Evolutionary conservation across 2,113 vertebrate genomes (phyloP).

Genomic region (Furnarius figulus): DNA sequence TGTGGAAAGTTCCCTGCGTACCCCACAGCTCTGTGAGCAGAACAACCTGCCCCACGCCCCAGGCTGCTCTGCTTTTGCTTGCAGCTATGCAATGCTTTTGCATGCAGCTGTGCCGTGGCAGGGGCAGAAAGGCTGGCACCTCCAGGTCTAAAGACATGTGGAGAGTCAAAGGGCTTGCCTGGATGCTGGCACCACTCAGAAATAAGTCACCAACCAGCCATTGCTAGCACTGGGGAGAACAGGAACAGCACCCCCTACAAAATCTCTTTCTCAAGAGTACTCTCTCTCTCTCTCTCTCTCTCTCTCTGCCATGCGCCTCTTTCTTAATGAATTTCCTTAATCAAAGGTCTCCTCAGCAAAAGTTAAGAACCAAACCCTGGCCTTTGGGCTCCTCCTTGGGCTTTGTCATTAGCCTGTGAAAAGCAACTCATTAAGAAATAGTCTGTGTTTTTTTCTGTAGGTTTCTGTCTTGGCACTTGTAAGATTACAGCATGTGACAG

Average conservation of each 20-base stretch:
- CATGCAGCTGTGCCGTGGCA: not conserved
- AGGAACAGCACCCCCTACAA: not conserved
- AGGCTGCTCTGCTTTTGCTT: not conserved
- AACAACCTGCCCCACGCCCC: accelerated
- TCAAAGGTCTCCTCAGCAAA: not conserved
- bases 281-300: not conserved
- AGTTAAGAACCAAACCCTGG: not conserved
- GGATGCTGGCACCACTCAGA: not conserved
- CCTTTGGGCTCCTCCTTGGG: slow-evolving; percentile 19
- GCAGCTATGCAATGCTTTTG: too few relatives aligned
- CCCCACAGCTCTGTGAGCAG: accelerated
- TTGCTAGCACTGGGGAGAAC: not conserved
- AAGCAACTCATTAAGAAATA: slow-evolving; percentile 65
- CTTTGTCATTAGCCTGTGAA: slow-evolving; percentile 57
- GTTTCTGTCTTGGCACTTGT: slow-evolving; percentile 52
- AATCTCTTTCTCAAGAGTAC: not conserved
- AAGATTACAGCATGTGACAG: slow-evolving; percentile 69
- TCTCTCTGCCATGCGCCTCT: too few relatives aligned
- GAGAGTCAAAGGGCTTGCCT: accelerated
- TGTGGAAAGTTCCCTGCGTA: not conserved
- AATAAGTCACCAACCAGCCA: not conserved
- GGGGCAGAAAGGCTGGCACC: not conserved
- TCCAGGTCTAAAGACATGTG: accelerated
- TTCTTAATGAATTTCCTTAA: not conserved
- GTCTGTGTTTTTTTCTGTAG: slow-evolving; percentile 30